Evolutionary conservation across 2,113 vertebrate genomes (phyloP).

Genomic region (Gymnorhina tibicen): DNA sequence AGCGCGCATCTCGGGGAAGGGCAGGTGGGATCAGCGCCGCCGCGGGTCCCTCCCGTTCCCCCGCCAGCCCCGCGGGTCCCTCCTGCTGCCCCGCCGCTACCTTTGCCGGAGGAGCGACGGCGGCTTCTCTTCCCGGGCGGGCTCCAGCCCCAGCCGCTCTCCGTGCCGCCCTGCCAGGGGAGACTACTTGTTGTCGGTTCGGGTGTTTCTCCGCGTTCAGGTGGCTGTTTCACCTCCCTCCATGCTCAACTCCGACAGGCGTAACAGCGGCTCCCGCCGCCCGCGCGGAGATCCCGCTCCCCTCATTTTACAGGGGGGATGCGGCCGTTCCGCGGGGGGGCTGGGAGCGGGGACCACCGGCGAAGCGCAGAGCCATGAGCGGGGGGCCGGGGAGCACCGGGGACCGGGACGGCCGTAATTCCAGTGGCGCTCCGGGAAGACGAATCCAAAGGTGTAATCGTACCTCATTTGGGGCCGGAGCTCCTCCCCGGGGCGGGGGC

Average conservation of each 20-base stretch:
- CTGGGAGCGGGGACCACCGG: not conserved
- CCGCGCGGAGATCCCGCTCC: not conserved
- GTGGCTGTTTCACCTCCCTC: constrained; percentile 21
- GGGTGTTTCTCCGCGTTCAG: constrained; percentile 21
- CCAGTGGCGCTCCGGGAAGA: not conserved
- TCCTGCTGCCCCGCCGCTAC: constrained; percentile 33
- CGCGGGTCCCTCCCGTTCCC: not conserved
- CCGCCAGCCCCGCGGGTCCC: not conserved
- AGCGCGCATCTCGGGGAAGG: not conserved
- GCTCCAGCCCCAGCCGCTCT: not conserved
- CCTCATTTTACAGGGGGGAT: not conserved
- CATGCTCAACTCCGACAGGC: not conserved
- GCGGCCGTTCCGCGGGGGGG: not conserved
- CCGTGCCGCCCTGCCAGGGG: not conserved
- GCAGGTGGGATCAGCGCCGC: not conserved
- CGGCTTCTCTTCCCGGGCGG: not conserved
- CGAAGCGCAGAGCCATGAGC: constrained; percentile 16
- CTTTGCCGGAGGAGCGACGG: constrained; percentile 38
- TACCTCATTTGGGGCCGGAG: not conserved
- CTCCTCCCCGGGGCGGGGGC: constrained; percentile 8
- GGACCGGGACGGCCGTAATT: not conserved
- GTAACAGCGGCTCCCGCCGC: not conserved
- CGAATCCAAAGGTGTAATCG: not conserved
- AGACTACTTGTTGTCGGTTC: constrained; percentile 72
- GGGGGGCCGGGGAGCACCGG: not conserved